These are phyloP conservation scores for Vanessa atalanta DNA, from an alignment of 1,140 invertebrate species.

Conservation along the genomic window DNA sequence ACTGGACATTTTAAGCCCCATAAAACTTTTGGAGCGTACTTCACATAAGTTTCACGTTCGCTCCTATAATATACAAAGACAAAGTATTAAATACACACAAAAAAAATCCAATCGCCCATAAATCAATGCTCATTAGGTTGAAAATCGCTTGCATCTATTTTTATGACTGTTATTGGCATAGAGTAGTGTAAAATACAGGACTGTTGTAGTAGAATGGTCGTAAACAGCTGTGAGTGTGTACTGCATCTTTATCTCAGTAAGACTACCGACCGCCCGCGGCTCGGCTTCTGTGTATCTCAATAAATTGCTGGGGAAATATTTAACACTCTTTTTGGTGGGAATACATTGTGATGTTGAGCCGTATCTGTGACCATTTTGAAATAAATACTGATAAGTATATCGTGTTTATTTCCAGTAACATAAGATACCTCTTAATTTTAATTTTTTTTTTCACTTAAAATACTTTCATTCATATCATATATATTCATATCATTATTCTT, in stretches of 20 bases:
- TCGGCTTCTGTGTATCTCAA: slow-evolving; percentile 37
- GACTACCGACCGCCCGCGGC: slow-evolving; percentile 40
- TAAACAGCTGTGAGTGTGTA: slow-evolving; percentile 58
- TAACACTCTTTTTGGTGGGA: slow-evolving; percentile 9
- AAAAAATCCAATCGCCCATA: slow-evolving; percentile 23
- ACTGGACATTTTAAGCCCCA: slow-evolving; percentile 68
- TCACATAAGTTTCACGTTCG: slow-evolving; percentile 72
- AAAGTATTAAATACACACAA: slow-evolving; percentile 24
- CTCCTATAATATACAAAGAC: slow-evolving; percentile 43
- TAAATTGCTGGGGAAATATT: slow-evolving; percentile 32
- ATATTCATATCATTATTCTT: too few relatives aligned
- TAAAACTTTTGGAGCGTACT: slow-evolving; percentile 75
- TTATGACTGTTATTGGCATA: slow-evolving; percentile 32
- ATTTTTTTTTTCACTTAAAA: too few relatives aligned
- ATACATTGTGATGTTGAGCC: slow-evolving; percentile 17
- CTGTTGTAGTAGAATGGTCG: slow-evolving; percentile 49
- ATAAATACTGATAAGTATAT: slow-evolving; percentile 10
- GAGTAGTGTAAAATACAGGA: slow-evolving; percentile 62
- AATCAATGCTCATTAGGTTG: slow-evolving; percentile 19
- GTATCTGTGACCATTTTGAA: neutral
- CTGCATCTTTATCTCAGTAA: slow-evolving; percentile 36
- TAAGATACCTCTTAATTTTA: too few relatives aligned
- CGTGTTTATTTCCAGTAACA: neutral
- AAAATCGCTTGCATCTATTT: slow-evolving; percentile 25
- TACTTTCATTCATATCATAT: too few relatives aligned